These are phyloP conservation scores for Antheraea mylitta DNA, from an alignment of 1,140 invertebrate species.

Conservation along the genomic window DNA sequence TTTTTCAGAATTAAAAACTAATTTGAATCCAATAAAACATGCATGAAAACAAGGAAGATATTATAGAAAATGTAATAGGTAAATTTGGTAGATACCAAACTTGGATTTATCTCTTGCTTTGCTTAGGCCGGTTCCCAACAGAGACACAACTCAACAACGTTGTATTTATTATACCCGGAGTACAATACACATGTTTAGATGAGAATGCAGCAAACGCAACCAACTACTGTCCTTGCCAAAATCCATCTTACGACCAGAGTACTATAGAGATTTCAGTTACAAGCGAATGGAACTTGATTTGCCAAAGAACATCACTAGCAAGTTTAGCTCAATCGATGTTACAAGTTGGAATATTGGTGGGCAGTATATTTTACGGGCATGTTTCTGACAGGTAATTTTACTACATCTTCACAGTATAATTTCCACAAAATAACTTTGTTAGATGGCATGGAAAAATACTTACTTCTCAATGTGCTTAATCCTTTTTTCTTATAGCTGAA, in stretches of 20 bases:
- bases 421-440: not conserved
- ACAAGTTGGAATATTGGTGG: slow-evolving; percentile 76
- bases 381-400: slow-evolving; percentile 70
- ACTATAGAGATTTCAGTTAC: slow-evolving; percentile 71
- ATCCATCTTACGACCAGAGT: slow-evolving; percentile 67
- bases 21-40: not conserved
- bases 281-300: slow-evolving; percentile 78
- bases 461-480: too few relatives aligned
- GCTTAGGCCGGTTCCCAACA: slow-evolving; percentile 82
- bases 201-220: slow-evolving; percentile 50
- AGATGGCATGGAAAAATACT: not conserved
- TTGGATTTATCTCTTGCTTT: slow-evolving; percentile 81
- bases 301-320: slow-evolving; percentile 64
- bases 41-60: slow-evolving; percentile 31
- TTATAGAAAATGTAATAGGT: slow-evolving; percentile 52
- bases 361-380: slow-evolving; percentile 75
- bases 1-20: not conserved
- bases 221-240: slow-evolving; percentile 61
- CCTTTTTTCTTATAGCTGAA: too few relatives aligned
- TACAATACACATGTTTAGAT: slow-evolving; percentile 80
- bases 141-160: slow-evolving; percentile 85
- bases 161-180: slow-evolving; percentile 82
- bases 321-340: slow-evolving; percentile 75
- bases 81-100: slow-evolving; percentile 55
- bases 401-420: not conserved